Base-by-base conservation (phyloP, 1,140 invertebrate species). In the Phthorimaea operculella region DNA sequence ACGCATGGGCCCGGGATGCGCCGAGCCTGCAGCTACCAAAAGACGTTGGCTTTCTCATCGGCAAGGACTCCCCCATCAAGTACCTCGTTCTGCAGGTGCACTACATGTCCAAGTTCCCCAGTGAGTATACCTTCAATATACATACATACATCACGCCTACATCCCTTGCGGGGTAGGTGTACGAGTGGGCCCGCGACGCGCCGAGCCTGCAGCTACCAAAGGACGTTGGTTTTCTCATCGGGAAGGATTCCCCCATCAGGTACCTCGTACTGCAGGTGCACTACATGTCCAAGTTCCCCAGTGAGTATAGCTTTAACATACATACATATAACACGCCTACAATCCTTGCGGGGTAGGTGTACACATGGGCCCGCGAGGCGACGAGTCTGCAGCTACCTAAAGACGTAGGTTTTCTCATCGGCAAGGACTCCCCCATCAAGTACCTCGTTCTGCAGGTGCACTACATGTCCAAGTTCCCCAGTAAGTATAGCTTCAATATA, bases 121-220 rank as follows among this genome's bases (percentile, higher is more conserved):
- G 91, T 92, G 57, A 60, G 58, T 66, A 57, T 34, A 28, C 2
- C 9, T 55, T 10, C 21, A 14, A 17, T 6, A 6, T 28, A 28
- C 21, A 28, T 4, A 28, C 2, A 28, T n/a, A n/a, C n/a, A n/a
- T n/a, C n/a, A n/a, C n/a, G n/a, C n/a, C n/a, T n/a, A n/a, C n/a
- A n/a, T n/a, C n/a, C n/a, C n/a, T n/a, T n/a, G n/a, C n/a, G n/a
- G n/a, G n/a, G n/a, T n/a, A n/a, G n/a, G 88, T 99, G 15, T 99
- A 98, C 85, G 97, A 97, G 0, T 99, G 98, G 98, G 98, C 97
- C 3, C 89, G 94, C 72, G 95, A 99, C 84, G 98, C 98, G 0
- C 96, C 96, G 4, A 88, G 88, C 33, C 86, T 99, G 5, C 80
- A 90, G 44, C 78, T 99, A 50, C 98, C 98, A 0, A 81, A 93